Evolutionary conservation across 2,888 invertebrate species (phyloP).

Genomic region (Ophion ellenae): DNA sequence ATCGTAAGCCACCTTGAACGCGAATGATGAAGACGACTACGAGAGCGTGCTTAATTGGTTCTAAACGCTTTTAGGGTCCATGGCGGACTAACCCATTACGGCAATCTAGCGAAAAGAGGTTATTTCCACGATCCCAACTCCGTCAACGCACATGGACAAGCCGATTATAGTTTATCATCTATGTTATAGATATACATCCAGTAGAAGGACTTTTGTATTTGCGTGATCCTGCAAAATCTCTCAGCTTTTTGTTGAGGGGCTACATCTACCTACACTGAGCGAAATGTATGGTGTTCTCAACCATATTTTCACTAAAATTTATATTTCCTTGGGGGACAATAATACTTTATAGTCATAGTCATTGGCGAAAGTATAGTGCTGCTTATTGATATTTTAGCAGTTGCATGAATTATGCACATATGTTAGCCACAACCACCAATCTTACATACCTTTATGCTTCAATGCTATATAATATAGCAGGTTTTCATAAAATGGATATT

Average conservation of each 20-base stretch:
- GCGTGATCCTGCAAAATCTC: background rate
- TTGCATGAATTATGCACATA: no score
- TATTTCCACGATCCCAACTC: slow-evolving; percentile 36
- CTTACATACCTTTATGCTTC: no score
- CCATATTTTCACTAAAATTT: no score
- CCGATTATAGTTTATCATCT: slow-evolving; percentile 35
- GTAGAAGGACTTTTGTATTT: background rate
- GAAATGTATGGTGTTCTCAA: no score
- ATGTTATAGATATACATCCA: slow-evolving; percentile 8
- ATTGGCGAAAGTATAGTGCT: no score
- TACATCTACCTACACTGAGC: no score
- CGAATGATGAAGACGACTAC: slow-evolving; percentile 56
- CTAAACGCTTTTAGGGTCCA: slow-evolving; percentile 52
- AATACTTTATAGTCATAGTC: no score
- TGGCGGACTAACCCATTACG: slow-evolving; percentile 36
- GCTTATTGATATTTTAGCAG: no score
- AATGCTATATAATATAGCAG: no score
- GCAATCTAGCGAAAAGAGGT: slow-evolving; percentile 49
- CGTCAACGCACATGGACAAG: slow-evolving; percentile 16
- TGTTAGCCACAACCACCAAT: no score
- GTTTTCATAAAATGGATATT: no score
- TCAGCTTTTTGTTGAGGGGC: background rate
- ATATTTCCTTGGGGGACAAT: no score
- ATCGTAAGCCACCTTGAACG: slow-evolving; percentile 42
- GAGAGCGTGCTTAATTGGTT: slow-evolving; percentile 64